These are phyloP conservation scores for Erebia palarica DNA, from an alignment of 2,888 invertebrate genomes.

Conservation along the genomic window DNA sequence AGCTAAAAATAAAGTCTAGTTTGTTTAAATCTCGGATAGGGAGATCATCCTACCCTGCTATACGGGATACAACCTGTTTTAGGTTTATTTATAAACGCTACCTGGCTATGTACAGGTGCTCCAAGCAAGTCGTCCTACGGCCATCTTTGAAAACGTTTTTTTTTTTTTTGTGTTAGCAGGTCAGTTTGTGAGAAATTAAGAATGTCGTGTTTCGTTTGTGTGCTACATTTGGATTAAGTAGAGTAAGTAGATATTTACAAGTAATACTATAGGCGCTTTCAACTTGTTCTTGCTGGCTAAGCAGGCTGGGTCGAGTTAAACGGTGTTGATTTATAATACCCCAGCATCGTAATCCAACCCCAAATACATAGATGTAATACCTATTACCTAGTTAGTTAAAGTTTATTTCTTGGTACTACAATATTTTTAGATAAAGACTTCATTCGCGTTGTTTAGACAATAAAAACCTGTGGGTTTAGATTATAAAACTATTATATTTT, in stretches of 20 bases:
- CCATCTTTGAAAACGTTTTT: conserved; percentile 26
- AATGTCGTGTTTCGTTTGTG: background rate
- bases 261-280: background rate
- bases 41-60: conserved; percentile 27
- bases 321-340: too few species aligned
- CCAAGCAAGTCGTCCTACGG: conserved; percentile 26
- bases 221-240: conserved; percentile 6
- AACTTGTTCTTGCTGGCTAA: background rate
- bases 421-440: too few species aligned
- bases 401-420: too few species aligned
- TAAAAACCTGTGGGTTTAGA: too few species aligned
- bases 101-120: conserved; percentile 37
- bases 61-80: conserved; percentile 33
- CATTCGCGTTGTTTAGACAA: too few species aligned
- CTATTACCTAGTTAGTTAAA: too few species aligned
- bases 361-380: too few species aligned
- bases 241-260: conserved; percentile 7
- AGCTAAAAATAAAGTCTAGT: background rate
- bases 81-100: conserved; percentile 36
- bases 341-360: too few species aligned
- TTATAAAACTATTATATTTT: too few species aligned
- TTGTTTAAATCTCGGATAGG: background rate
- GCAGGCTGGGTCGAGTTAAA: too few species aligned
- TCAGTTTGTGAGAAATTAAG: conserved; percentile 31
- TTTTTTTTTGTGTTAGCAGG: conserved; percentile 38